Base-by-base conservation (phyloP, 1,140 invertebrate species). In the Macrobrachium rosenbergii region DNA sequence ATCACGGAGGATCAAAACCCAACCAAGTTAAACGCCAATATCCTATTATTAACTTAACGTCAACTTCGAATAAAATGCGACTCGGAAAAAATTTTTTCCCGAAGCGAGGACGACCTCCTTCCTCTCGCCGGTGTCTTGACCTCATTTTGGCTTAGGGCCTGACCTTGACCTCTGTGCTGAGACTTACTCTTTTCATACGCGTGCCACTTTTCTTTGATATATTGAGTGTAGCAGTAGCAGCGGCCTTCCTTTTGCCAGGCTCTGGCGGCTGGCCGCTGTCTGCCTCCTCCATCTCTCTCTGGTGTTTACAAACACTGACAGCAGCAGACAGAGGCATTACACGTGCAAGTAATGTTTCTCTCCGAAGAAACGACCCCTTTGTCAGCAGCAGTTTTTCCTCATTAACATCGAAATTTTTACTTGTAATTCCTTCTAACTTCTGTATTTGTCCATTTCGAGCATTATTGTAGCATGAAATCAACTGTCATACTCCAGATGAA, bases 301-400 rank as follows among this genome's bases (percentile, higher is more conserved):
- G 85, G 85, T 87, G 85, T 87, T 87, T 87, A 87, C 85, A 87
- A 87, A 87, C 85, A 87, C 80, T 86, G 84, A 80, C 45, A 64
- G 43, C 45, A 64, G 43, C 16, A 23, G 17, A 37, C 37, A 28
- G 37, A 37, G 23, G 37, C 72, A 45, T 14, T 37, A 37, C 11
- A 23, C 6, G 16, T 16, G n/a, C 37, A 37, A 14, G 21, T 73
- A 37, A 28, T 28, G 14, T 11, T 17, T 37, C n/a, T 43, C 17
- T 16, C 72, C 14, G 0, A 75, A 37, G 45, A 37, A 73, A n/a
- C 69, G 37, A 23, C 69, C 37, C 69, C 14, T 23, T n/a, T 17
- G 21, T 73, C 1, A 64, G 28, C 28, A 52, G 52, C 7, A 52
- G 52, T 52, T 52, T 52, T 52, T 8, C 52, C 52, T 52, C 12